phyloP scores from a whole-genome alignment of 2,797 vertebrate genomes.

The Pteropus rufus region DNA sequence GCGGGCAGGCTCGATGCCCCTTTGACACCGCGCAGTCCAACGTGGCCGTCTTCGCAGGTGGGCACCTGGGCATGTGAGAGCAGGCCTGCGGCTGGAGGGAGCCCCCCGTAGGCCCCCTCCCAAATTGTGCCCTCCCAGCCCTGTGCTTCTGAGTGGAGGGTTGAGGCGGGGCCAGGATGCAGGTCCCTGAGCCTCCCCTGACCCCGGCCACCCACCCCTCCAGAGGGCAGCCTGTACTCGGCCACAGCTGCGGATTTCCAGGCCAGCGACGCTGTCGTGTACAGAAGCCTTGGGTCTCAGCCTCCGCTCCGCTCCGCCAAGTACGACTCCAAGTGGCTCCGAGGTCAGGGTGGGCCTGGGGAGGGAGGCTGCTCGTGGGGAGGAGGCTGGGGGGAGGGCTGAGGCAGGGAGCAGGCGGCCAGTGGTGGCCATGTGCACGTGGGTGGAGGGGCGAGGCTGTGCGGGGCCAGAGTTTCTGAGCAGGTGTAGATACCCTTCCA shows the following conservation, averaged over 20 bases:
- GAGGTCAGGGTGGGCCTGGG: conserved; percentile 86
- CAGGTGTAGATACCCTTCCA: not conserved
- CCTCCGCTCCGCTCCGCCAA: conserved; percentile 92
- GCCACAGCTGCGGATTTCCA: conserved; percentile 96
- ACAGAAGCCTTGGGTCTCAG: conserved; percentile 93
- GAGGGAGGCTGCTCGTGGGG: not conserved
- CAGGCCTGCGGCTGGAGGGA: not conserved
- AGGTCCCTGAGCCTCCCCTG: not conserved
- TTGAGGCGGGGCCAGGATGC: not conserved
- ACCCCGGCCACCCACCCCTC: not conserved
- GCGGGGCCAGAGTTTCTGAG: not conserved
- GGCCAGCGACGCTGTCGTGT: conserved; percentile 94
- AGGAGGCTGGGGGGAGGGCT: not conserved
- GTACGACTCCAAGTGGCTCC: conserved; percentile 96
- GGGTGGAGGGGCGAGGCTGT: fast-evolving
- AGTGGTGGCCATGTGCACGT: not conserved
- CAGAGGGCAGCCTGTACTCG: conserved; percentile 94
- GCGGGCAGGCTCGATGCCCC: conserved; percentile 94
- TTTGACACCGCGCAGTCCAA: conserved; percentile 94
- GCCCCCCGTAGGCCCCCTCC: not conserved
- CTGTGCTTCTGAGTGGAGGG: not conserved
- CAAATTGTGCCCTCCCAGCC: not conserved
- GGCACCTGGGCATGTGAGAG: conserved; percentile 55
- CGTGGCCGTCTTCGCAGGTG: conserved; percentile 93
- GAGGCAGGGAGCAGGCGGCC: not conserved